Conservation (phyloP, 2,797 vertebrate species). For the Tauraco hartlaubi region DNA sequence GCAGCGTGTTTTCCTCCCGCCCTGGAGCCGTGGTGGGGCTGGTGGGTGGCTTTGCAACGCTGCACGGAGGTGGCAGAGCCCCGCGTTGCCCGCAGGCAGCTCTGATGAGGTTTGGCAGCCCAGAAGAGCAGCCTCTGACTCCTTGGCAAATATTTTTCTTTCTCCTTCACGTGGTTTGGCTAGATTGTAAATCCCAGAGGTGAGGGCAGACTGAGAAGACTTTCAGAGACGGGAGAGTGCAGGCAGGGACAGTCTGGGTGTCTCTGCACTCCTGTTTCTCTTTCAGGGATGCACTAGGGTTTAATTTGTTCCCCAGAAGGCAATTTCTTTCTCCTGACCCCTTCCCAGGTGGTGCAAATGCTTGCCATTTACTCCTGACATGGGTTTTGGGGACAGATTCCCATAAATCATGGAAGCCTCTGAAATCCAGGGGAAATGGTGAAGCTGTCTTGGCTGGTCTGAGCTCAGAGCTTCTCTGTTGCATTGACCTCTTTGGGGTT, state of each 20-base stretch:
- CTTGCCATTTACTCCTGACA: neutral
- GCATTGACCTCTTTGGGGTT: neutral
- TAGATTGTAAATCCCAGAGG: neutral
- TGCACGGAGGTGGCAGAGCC: neutral
- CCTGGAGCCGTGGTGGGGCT: neutral
- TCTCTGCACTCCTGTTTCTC: neutral
- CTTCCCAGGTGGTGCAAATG: neutral
- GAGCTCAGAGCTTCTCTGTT: neutral
- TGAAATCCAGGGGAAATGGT: neutral
- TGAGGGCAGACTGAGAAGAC: neutral
- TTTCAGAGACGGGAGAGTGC: rapidly evolving
- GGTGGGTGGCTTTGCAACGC: neutral
- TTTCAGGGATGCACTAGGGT: neutral
- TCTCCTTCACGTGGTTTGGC: neutral
- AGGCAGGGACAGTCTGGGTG: neutral
- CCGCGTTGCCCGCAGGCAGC: neutral
- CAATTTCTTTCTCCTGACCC: neutral
- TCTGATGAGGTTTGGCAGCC: constrained; percentile 49
- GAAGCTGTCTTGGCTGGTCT: neutral
- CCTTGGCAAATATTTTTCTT: constrained; percentile 4
- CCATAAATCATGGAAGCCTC: neutral
- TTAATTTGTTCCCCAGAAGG: neutral
- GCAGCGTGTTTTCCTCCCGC: neutral
- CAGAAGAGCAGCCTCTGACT: neutral
- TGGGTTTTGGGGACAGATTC: neutral